Conservation (phyloP, 2,888 invertebrate genomes). For the Ditylenchus weischeri region DNA sequence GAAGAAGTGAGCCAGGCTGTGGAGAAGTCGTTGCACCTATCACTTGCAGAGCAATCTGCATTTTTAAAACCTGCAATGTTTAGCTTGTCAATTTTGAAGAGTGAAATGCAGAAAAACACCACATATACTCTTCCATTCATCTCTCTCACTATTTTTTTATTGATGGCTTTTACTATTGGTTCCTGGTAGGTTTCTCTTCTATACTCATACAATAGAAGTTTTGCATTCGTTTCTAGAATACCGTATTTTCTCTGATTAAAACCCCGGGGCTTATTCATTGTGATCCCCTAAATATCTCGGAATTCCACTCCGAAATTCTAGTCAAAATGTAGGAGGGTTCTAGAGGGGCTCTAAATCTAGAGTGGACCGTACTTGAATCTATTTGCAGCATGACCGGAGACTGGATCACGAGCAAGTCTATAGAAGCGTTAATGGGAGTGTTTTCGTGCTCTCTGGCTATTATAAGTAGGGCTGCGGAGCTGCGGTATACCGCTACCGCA, state of each 20-base stretch:
- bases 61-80: slow-evolving; percentile 32
- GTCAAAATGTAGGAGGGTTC: too few species aligned
- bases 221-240: too few species aligned
- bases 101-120: slow-evolving; percentile 58
- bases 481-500: too few species aligned
- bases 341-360: too few species aligned
- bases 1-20: slow-evolving; percentile 50
- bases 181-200: slow-evolving; percentile 44
- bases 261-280: too few species aligned
- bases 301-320: too few species aligned
- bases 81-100: slow-evolving; percentile 53
- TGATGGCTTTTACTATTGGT: slow-evolving; percentile 53
- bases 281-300: too few species aligned
- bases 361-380: not conserved
- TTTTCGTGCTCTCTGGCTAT: slow-evolving; percentile 55
- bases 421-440: slow-evolving; percentile 54
- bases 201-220: too few species aligned
- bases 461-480: slow-evolving; percentile 49
- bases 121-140: slow-evolving; percentile 57
- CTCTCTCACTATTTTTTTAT: slow-evolving; percentile 50
- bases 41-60: slow-evolving; percentile 32
- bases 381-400: slow-evolving; percentile 53
- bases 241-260: too few species aligned
- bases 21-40: slow-evolving; percentile 41
- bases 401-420: slow-evolving; percentile 56